A percentile compares a stretch with the other conserved stretches of the same genome.
phyloP scores from a whole-genome alignment of 2,888 invertebrate species.

The Oegoconia quadripuncta region DNA sequence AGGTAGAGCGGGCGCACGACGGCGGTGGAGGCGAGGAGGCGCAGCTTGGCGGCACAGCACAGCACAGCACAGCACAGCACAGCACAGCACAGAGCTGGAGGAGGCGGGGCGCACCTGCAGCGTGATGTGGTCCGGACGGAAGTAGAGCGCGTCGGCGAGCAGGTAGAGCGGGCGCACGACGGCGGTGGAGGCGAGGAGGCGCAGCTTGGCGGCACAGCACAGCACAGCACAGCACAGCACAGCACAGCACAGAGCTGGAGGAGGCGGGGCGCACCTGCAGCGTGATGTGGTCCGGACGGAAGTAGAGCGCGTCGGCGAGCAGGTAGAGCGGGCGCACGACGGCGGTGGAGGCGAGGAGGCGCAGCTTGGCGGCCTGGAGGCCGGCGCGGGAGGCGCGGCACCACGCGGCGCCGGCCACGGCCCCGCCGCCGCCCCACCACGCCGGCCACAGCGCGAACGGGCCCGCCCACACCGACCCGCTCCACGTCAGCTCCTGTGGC shows the following conservation, averaged over 20 bases:
- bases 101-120: constrained; percentile 17
- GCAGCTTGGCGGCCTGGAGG: constrained; percentile 35
- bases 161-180: constrained; percentile 39
- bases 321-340: constrained; percentile 39
- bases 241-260: neutral
- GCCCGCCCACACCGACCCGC: constrained; percentile 31
- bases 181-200: constrained; percentile 45
- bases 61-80: neutral
- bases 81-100: neutral
- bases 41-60: no score
- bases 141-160: constrained; percentile 52
- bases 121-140: constrained; percentile 38
- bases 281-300: constrained; percentile 38
- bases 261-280: constrained; percentile 17
- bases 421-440: constrained; percentile 46
- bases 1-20: no score
- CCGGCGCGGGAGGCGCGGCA: constrained; percentile 39
- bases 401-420: constrained; percentile 31
- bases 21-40: no score
- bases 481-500: constrained; percentile 22
- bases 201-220: constrained; percentile 30
- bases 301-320: constrained; percentile 52
- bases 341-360: constrained; percentile 45
- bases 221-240: neutral
- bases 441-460: constrained; percentile 44